These are phyloP conservation scores for Sandelia bainsii DNA, from an alignment of 2,797 vertebrate genomes.

Conservation along the genomic window DNA sequence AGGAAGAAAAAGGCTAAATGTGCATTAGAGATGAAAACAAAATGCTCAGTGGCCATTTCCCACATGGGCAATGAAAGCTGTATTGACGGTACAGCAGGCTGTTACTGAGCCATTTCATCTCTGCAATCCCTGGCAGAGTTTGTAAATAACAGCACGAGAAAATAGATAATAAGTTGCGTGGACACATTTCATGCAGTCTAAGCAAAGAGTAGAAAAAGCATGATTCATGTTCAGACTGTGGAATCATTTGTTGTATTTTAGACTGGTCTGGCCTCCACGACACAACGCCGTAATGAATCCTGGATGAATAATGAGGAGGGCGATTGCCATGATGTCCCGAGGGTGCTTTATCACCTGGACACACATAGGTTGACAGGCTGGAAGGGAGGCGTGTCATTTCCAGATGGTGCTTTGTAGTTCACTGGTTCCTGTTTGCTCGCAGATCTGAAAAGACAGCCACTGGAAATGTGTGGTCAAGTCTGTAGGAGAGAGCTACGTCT, in stretches of 20 bases:
- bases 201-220: conserved; percentile 10
- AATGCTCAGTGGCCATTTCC: not conserved
- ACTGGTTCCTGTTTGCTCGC: conserved; percentile 2
- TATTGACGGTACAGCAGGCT: conserved; percentile 6
- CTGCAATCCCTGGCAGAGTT: conserved; percentile 30
- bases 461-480: not conserved
- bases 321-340: conserved; percentile 61
- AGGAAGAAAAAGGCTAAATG: conserved; percentile 7
- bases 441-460: not conserved
- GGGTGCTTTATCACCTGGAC: conserved; percentile 54
- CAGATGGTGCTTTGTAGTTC: conserved; percentile 4
- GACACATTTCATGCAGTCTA: conserved; percentile 19
- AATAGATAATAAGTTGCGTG: conserved; percentile 32
- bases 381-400: conserved; percentile 14
- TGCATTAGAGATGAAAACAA: conserved; percentile 30
- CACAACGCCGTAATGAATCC: conserved; percentile 51
- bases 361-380: conserved; percentile 10
- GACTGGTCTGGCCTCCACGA: conserved; percentile 21
- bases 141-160: conserved; percentile 37
- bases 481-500: not conserved
- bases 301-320: conserved; percentile 55
- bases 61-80: conserved; percentile 15
- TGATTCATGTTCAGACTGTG: conserved; percentile 10
- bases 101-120: conserved; percentile 43
- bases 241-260: conserved; percentile 49